Conservation (phyloP, 2,797 vertebrate species). For the Mormyrops boulengeri region DNA sequence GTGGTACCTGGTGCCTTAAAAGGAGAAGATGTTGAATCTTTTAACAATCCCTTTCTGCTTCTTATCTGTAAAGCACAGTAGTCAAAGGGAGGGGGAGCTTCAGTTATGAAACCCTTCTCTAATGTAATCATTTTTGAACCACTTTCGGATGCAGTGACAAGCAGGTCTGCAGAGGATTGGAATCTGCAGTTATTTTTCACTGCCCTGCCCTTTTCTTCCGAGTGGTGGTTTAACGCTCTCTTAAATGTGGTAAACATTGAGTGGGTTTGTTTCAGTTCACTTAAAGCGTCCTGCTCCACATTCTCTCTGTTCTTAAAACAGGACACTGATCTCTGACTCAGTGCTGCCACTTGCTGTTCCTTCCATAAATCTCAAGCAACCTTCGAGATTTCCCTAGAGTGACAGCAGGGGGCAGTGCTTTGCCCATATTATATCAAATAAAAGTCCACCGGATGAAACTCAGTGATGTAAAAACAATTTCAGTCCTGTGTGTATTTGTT, state of each 20-base stretch:
- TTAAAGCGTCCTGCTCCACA: constrained; percentile 35
- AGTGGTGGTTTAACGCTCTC: constrained; percentile 45
- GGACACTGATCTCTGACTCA: constrained; percentile 52
- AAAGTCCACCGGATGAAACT: background rate
- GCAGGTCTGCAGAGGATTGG: constrained; percentile 35
- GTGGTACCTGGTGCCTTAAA: constrained; percentile 24
- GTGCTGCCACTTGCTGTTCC: constrained; percentile 78
- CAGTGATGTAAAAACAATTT: background rate
- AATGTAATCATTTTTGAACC: constrained; percentile 8
- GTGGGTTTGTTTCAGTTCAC: constrained; percentile 53
- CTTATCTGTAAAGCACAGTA: constrained; percentile 5
- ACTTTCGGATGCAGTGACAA: constrained; percentile 27
- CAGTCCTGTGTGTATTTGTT: background rate
- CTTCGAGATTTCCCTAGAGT: constrained; percentile 41
- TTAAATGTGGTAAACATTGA: constrained; percentile 52
- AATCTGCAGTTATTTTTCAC: constrained; percentile 44
- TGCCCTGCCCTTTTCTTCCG: constrained; percentile 35
- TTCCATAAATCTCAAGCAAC: constrained; percentile 30
- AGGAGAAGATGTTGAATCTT: constrained; percentile 26
- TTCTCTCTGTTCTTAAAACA: constrained; percentile 25
- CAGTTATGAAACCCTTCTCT: constrained; percentile 36
- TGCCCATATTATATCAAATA: constrained; percentile 16
- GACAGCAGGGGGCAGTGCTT: constrained; percentile 63
- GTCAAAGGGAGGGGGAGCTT: constrained; percentile 8
- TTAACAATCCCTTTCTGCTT: constrained; percentile 36